phyloP scores from a whole-genome alignment of 2,113 vertebrate genomes.

The Odontesthes bonariensis region DNA sequence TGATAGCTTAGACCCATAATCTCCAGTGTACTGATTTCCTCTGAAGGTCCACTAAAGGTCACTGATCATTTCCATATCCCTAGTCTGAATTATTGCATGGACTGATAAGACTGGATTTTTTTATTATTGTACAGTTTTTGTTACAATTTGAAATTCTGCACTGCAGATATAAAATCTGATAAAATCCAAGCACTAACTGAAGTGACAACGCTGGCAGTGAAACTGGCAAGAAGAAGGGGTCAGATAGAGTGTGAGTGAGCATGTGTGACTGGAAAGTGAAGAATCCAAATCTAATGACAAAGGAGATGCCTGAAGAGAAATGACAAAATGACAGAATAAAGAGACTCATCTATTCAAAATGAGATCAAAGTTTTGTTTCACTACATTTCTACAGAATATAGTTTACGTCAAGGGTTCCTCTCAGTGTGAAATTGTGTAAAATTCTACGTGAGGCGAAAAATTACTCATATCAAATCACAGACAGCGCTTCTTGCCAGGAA shows the following conservation, averaged over 20 bases:
- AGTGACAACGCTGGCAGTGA: constrained; percentile 17
- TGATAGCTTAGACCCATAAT: background rate
- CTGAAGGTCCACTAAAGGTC: background rate
- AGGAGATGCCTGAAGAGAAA: background rate
- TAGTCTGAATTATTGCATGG: background rate
- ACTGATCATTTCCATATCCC: background rate
- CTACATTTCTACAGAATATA: background rate
- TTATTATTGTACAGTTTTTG: background rate
- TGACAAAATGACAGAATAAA: background rate
- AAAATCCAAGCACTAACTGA: constrained; percentile 2
- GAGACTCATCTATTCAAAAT: background rate
- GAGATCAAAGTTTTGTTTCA: constrained; percentile 2
- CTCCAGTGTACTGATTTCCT: background rate
- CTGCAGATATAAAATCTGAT: constrained; percentile 6
- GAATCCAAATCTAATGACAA: background rate
- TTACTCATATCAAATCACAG: background rate
- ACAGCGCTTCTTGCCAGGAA: background rate
- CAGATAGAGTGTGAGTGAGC: constrained; percentile 20
- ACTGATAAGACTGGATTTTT: background rate
- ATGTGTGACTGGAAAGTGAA: constrained; percentile 15
- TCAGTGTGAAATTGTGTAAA: too few relatives aligned
- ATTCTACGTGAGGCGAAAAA: background rate
- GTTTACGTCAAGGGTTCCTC: background rate
- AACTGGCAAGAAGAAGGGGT: constrained; percentile 1
- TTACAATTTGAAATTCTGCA: constrained; percentile 3